Evolutionary conservation across 1,140 invertebrate species (phyloP).

Genomic region (Drosophila triauraria): DNA sequence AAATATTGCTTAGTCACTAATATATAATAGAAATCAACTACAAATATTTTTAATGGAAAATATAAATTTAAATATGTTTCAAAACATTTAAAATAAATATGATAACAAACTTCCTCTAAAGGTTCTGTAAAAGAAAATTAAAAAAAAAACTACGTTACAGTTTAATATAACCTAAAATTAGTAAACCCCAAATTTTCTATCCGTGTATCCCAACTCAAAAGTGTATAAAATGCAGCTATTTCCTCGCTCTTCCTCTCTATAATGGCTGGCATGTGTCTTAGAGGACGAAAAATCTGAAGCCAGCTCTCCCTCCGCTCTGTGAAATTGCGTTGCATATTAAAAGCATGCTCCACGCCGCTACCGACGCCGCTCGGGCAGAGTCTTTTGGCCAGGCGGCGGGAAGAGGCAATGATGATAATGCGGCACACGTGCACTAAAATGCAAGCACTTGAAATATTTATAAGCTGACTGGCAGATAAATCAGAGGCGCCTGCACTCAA

Average conservation of each 20-base stretch:
- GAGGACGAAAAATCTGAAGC: slow-evolving; percentile 28
- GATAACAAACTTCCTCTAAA: not conserved
- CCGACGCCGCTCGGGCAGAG: slow-evolving; percentile 5
- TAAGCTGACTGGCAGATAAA: slow-evolving; percentile 73
- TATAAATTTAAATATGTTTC: no score
- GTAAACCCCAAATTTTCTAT: not conserved
- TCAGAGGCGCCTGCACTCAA: slow-evolving; percentile 62
- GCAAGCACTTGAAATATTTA: slow-evolving; percentile 81
- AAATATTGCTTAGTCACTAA: not conserved
- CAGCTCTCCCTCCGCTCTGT: slow-evolving; percentile 10
- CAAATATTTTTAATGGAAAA: not conserved
- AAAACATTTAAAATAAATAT: no score
- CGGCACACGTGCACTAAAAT: slow-evolving; percentile 79
- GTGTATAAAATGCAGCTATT: slow-evolving; percentile 41
- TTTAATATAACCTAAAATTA: not conserved
- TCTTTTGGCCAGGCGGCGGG: slow-evolving; percentile 9
- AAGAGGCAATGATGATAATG: slow-evolving; percentile 65
- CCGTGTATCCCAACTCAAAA: not conserved
- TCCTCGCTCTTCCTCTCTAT: not conserved
- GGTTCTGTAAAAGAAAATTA: no score
- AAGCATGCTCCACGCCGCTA: slow-evolving; percentile 26
- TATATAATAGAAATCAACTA: not conserved
- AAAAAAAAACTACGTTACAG: no score
- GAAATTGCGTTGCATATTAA: slow-evolving; percentile 65
- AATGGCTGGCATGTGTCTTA: slow-evolving; percentile 46